A percentile compares a stretch with the other conserved stretches of the same genome.
Conservation (phyloP, 2,888 invertebrate genomes). For the Cordilura impudica region DNA sequence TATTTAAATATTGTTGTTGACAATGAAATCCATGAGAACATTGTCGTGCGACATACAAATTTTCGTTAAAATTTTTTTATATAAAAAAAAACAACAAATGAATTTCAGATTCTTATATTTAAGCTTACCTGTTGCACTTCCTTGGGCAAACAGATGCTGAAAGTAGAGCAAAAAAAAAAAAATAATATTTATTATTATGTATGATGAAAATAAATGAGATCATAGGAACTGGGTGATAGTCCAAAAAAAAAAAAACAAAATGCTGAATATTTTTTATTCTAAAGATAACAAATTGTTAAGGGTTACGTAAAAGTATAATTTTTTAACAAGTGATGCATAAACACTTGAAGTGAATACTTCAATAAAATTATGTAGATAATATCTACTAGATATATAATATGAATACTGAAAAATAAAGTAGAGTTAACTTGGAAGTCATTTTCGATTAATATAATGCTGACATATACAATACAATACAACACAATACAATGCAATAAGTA, state of each 20-base stretch:
- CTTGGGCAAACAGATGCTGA: slow-evolving; percentile 39
- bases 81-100: background rate
- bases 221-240: background rate
- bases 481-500: too few relatives aligned
- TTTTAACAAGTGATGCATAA: too few relatives aligned
- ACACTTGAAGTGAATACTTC: too few relatives aligned
- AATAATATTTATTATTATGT: too few relatives aligned
- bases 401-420: too few relatives aligned
- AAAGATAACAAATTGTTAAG: too few relatives aligned
- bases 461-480: too few relatives aligned
- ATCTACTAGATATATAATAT: too few relatives aligned
- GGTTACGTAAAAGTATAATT: too few relatives aligned
- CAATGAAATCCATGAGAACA: slow-evolving; percentile 30
- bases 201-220: background rate
- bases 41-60: slow-evolving; percentile 1
- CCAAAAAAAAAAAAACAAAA: background rate
- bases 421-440: too few relatives aligned
- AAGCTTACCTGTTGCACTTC: slow-evolving; percentile 57
- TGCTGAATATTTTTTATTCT: background rate
- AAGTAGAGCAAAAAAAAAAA: slow-evolving; percentile 5
- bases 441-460: too few relatives aligned
- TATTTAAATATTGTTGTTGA: slow-evolving; percentile 13
- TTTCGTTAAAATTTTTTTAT: background rate
- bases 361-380: too few relatives aligned
- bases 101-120: slow-evolving; percentile 16